Percentiles rank a stretch among this genome's conserved stretches.
These are phyloP conservation scores for Tokudaia tokunoshimensis DNA, from an alignment of 2,797 vertebrate species.

Conservation along the genomic window DNA sequence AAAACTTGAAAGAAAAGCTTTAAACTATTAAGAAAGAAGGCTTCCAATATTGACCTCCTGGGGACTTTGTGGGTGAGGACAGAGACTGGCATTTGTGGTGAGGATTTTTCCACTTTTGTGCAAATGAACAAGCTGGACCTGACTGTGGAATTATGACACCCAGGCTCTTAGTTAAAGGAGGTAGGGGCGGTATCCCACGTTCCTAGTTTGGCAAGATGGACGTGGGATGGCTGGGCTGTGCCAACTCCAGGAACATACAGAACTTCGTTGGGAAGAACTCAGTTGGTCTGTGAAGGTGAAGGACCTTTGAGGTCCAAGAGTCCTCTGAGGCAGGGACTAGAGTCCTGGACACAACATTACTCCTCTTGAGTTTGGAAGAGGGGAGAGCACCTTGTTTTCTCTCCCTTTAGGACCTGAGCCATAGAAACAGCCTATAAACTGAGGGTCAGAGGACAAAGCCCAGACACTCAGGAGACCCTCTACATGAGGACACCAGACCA, in stretches of 20 bases:
- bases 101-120: neutral
- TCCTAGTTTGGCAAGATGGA: neutral
- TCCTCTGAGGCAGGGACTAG: neutral
- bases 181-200: neutral
- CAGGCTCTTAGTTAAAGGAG: neutral
- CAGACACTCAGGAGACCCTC: neutral
- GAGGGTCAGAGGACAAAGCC: neutral
- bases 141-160: neutral
- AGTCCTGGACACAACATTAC: neutral
- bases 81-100: neutral
- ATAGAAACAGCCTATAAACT: neutral
- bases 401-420: neutral
- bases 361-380: neutral
- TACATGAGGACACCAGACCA: neutral
- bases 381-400: neutral
- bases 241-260: neutral
- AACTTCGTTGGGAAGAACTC: neutral
- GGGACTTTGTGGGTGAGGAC: neutral
- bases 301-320: rapidly evolving
- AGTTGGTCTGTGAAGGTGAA: neutral
- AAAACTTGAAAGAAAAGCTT: neutral
- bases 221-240: neutral
- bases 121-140: neutral
- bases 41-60: neutral
- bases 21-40: neutral